Evolutionary conservation across 2,888 invertebrate species (phyloP).

Genomic region (Dorcus hopei): DNA sequence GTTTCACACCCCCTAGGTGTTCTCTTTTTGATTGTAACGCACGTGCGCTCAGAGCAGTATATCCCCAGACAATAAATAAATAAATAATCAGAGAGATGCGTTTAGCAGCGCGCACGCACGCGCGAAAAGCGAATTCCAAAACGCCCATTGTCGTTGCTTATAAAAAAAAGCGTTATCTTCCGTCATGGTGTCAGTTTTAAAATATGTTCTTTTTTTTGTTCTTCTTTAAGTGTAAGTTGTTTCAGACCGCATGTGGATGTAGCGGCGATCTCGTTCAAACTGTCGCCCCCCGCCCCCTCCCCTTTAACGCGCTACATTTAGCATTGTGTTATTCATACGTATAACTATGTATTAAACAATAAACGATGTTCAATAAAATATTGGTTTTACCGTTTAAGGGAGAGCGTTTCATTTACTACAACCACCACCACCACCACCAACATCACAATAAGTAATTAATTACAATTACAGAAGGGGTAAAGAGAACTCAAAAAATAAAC

Average conservation of each 20-base stretch:
- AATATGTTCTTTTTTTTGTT: conserved; percentile 26
- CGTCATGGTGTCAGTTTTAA: conserved; percentile 40
- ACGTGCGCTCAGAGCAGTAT: conserved; percentile 8
- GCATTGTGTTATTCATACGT: conserved; percentile 45
- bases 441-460: too few species aligned
- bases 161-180: neutral
- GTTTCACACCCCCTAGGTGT: neutral
- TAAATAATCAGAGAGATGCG: neutral
- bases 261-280: conserved; percentile 42
- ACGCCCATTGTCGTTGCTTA: neutral
- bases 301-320: conserved; percentile 37
- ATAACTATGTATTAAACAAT: conserved; percentile 45
- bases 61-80: conserved; percentile 1
- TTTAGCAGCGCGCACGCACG: neutral
- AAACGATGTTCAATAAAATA: conserved; percentile 46
- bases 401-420: too few species aligned
- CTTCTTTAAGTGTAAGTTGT: conserved; percentile 38
- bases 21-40: conserved; percentile 21
- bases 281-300: conserved; percentile 23
- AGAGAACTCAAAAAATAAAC: too few species aligned
- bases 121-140: neutral
- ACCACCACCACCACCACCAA: too few species aligned
- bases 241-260: conserved; percentile 17
- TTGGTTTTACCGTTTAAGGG: conserved; percentile 29
- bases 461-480: too few species aligned